These are phyloP conservation scores for Fragum whitleyi DNA, from an alignment of 2,888 invertebrate species.

Conservation along the genomic window DNA sequence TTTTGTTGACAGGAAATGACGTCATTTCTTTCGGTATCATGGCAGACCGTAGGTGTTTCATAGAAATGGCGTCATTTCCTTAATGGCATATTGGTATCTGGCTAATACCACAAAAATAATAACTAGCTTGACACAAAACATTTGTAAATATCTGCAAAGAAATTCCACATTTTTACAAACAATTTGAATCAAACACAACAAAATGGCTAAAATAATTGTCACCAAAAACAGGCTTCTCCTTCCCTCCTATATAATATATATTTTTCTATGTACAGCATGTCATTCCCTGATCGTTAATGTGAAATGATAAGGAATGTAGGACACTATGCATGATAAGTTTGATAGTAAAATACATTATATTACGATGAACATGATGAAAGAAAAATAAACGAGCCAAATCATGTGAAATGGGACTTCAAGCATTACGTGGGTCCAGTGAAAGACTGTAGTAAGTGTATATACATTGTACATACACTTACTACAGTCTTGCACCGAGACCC, in stretches of 20 bases:
- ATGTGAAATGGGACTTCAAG: not conserved
- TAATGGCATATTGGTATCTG: slow-evolving; percentile 17
- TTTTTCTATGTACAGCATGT: slow-evolving; percentile 27
- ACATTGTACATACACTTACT: no score
- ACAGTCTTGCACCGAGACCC: no score
- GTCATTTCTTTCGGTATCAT: slow-evolving; percentile 69
- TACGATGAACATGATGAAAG: not conserved
- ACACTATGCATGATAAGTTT: slow-evolving; percentile 5
- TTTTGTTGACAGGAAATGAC: slow-evolving; percentile 55
- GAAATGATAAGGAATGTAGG: slow-evolving; percentile 61
- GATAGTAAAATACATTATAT: not conserved
- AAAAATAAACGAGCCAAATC: not conserved
- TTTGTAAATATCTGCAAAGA: not conserved
- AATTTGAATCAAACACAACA: not conserved
- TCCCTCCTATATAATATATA: slow-evolving; percentile 18
- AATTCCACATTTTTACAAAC: not conserved
- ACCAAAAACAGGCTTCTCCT: not conserved
- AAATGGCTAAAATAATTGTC: not conserved
- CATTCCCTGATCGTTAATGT: slow-evolving; percentile 65
- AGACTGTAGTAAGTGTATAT: no score
- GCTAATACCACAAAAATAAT: not conserved
- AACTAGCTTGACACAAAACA: not conserved
- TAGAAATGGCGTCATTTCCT: slow-evolving; percentile 62
- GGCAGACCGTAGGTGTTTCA: slow-evolving; percentile 67
- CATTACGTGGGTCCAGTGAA: no score